Conservation (phyloP, 1,140 invertebrate genomes). For the Nymphalis io region DNA sequence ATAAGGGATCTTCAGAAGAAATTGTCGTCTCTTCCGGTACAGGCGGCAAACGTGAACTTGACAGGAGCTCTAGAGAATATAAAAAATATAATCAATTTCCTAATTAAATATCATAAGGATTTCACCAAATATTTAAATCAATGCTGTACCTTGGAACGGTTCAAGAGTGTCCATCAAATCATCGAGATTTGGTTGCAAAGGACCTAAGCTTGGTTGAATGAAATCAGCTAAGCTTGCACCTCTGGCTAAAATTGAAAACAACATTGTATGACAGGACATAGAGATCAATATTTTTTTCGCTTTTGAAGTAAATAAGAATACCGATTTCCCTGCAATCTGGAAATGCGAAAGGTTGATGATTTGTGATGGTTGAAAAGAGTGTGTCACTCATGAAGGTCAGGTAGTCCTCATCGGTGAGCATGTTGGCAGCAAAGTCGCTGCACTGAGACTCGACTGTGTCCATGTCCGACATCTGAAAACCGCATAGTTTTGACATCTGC, state of each 20-base stretch:
- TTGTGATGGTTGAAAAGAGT: constrained; percentile 92
- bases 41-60: constrained; percentile 76
- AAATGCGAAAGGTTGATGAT: constrained; percentile 96
- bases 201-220: constrained; percentile 98
- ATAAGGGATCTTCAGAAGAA: constrained; percentile 62
- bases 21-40: constrained; percentile 80
- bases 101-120: neutral
- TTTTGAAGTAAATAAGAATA: constrained; percentile 71
- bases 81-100: constrained; percentile 12
- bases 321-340: constrained; percentile 98
- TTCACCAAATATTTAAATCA: neutral
- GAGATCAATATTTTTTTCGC: constrained; percentile 23
- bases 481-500: constrained; percentile 55
- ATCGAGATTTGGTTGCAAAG: constrained; percentile 97
- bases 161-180: constrained; percentile 97
- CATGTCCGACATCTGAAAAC: constrained; percentile 87
- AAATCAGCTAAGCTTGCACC: constrained; percentile 90
- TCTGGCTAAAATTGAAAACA: constrained; percentile 79
- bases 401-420: constrained; percentile 93
- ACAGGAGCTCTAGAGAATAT: constrained; percentile 58
- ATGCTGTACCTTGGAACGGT: constrained; percentile 87
- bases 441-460: constrained; percentile 88
- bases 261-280: constrained; percentile 34
- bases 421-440: constrained; percentile 83
- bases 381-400: constrained; percentile 95